phyloP scores from a whole-genome alignment of 2,888 invertebrate genomes.

The Rhagium mordax region DNA sequence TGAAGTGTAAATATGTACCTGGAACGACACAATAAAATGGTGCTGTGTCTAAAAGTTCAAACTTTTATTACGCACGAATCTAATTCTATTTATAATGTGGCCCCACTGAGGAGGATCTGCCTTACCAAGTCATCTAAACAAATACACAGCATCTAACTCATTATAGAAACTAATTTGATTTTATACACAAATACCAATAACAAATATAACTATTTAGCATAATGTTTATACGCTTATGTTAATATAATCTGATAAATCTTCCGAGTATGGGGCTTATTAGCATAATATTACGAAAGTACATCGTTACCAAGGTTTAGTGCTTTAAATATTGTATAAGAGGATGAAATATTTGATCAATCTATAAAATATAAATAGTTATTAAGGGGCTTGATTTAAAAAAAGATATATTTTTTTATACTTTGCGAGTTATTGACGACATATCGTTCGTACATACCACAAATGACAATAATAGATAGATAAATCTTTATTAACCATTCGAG shows the following conservation, averaged over 20 bases:
- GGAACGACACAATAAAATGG: slow-evolving; percentile 1
- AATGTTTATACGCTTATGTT: not conserved
- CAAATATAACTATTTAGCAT: not conserved
- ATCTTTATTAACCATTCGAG: no score
- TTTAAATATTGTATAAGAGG: slow-evolving; percentile 10
- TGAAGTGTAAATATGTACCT: slow-evolving; percentile 6
- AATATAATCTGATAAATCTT: slow-evolving; percentile 19
- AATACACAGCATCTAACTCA: not conserved
- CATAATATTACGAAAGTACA: slow-evolving; percentile 7
- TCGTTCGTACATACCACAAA: no score
- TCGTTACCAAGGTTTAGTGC: not conserved
- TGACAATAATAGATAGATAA: no score
- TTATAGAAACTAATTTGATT: not conserved
- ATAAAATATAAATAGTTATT: not conserved
- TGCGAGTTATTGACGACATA: no score
- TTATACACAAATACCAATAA: not conserved
- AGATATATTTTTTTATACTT: no score
- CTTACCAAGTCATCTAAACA: not conserved
- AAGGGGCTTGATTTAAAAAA: not conserved
- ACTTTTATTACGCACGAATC: slow-evolving; percentile 17
- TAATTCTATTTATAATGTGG: not conserved
- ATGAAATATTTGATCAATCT: not conserved
- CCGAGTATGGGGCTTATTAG: slow-evolving; percentile 4
- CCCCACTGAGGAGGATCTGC: not conserved
- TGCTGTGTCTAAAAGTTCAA: slow-evolving; percentile 3